phyloP scores from a whole-genome alignment of 1,140 invertebrate genomes.

The Saxidomus purpurata region DNA sequence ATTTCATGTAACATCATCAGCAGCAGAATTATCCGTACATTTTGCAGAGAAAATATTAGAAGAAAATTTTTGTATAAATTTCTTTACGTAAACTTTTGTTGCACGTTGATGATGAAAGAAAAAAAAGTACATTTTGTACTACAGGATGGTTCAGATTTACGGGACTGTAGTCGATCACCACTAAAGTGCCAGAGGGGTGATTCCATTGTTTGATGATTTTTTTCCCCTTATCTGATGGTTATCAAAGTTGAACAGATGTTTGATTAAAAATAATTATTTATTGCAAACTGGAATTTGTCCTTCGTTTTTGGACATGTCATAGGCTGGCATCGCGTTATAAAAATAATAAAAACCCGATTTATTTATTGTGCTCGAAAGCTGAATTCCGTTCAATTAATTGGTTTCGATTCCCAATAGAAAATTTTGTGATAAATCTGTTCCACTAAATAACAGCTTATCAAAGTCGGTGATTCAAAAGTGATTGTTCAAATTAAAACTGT shows the following conservation, averaged over 20 bases:
- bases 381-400: slow-evolving; percentile 57
- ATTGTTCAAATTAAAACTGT: slow-evolving; percentile 60
- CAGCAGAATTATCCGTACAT: no score
- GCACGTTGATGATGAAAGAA: no score
- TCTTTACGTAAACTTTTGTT: no score
- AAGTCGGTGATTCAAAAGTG: slow-evolving; percentile 16
- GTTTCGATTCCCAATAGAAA: slow-evolving; percentile 26
- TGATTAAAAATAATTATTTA: slow-evolving; percentile 9
- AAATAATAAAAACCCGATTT: slow-evolving; percentile 22
- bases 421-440: slow-evolving; percentile 48
- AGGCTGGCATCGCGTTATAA: slow-evolving; percentile 52
- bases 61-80: no score
- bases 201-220: slow-evolving; percentile 10
- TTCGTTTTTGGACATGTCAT: slow-evolving; percentile 31
- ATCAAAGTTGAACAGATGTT: slow-evolving; percentile 17
- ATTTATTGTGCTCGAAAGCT: slow-evolving; percentile 35
- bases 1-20: no score
- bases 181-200: neutral
- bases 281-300: slow-evolving; percentile 5
- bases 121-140: no score
- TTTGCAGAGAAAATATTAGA: no score
- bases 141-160: no score
- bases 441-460: slow-evolving; percentile 24
- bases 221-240: slow-evolving; percentile 16
- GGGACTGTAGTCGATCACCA: no score